Evolutionary conservation across 2,113 vertebrate species (phyloP), one percentile per base, ranked within the genome.

Genomic region (Ceyx melanurus): DNA sequence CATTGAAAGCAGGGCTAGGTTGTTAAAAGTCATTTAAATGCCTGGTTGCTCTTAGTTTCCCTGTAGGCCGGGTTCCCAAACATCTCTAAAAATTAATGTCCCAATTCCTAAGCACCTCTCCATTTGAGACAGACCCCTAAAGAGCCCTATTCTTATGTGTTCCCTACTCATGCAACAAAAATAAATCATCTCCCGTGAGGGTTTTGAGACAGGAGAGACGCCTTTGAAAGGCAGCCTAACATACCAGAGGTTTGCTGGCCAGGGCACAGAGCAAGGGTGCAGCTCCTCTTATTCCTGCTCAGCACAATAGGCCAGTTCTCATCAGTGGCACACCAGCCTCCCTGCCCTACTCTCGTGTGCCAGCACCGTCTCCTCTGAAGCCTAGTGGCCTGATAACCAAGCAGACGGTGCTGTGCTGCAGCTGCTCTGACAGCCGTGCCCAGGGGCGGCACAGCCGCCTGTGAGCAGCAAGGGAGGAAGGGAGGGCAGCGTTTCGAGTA

Each of bases 131-230:
- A 35, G 5, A 33, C 4, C 4, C 10, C 66, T 72, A 46, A 33
- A 79, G 5, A 79, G 16, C 1, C 50, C 13, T 21, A 42, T 43
- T 61, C 17, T 29, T 45, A 20, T 12, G 12, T 11, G 11, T n/a
- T 78, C 26, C 14, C 11, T 51, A 10, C 15, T 80, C 33, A 60
- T 3, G 48, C 7, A 83, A 25, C 0, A 35, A 61, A 28, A 66
- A 43, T 8, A 57, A n/a, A 43, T 1, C 11, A 51, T 6, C 4
- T 21, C 25, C 13, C 13, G 0, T 0, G 1, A 60, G 0, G 23
- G 1, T 21, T 83, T 43, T 64, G 26, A 71, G 23, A 26, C 6
- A 51, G 25, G 6, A 6, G 3, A 62, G 13, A 7, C 83, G 33
- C 11, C 6, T 57, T 40, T 35, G 37, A 74, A 58, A 10, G 4